Conservation (phyloP, 2,113 vertebrate genomes). For the Junco hyemalis region DNA sequence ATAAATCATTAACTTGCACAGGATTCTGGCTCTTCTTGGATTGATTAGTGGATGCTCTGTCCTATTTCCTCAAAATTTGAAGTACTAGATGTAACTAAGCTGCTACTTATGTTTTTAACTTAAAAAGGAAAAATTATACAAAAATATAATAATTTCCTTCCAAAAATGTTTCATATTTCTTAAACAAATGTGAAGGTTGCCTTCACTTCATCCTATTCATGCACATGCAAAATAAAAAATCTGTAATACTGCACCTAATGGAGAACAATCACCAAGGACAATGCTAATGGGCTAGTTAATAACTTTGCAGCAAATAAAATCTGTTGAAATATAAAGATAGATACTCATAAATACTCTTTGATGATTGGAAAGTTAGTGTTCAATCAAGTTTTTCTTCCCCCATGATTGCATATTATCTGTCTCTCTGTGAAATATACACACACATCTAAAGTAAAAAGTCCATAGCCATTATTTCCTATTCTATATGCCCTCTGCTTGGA, state of each 20-base stretch:
- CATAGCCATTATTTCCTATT: neutral
- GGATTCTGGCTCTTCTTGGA: neutral
- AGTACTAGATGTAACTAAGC: neutral
- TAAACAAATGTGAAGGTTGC: neutral
- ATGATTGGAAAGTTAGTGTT: slow-evolving; percentile 21
- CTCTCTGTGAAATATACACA: neutral
- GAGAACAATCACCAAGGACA: slow-evolving; percentile 20
- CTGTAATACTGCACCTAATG: neutral
- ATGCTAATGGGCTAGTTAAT: slow-evolving; percentile 3
- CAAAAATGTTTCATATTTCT: neutral
- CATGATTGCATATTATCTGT: neutral
- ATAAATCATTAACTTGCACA: slow-evolving; percentile 36
- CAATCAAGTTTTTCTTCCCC: neutral
- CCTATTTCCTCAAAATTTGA: slow-evolving; percentile 15
- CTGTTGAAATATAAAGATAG: slow-evolving; percentile 6
- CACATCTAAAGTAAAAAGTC: neutral
- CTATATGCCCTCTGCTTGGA: neutral
- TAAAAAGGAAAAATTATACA: neutral
- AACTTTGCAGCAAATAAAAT: slow-evolving; percentile 11
- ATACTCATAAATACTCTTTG: slow-evolving; percentile 10
- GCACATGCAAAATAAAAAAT: neutral
- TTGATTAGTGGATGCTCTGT: neutral
- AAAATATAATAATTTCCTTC: neutral
- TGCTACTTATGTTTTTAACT: neutral
- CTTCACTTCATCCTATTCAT: neutral